Evolutionary conservation across 2,797 vertebrate genomes (phyloP).

Genomic region (Saxicola maurus): DNA sequence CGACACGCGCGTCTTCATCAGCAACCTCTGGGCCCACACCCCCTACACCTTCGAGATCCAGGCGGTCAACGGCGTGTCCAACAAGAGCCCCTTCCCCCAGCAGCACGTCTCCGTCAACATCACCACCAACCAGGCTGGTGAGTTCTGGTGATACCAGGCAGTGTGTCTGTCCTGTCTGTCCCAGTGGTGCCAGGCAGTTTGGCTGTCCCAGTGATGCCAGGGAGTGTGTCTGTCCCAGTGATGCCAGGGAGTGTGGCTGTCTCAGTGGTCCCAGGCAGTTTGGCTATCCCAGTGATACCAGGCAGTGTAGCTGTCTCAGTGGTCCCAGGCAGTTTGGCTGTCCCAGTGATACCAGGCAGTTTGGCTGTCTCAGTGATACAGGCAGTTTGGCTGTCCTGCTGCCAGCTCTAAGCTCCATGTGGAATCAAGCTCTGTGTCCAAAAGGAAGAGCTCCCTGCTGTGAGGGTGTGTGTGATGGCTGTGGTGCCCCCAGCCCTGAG

Average conservation of each 20-base stretch:
- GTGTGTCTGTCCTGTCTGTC: slow-evolving; percentile 25
- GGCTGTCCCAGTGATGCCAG: rapidly evolving
- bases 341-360: rapidly evolving
- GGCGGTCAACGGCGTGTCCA: slow-evolving; percentile 93
- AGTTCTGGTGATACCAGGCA: slow-evolving; percentile 5
- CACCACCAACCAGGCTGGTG: slow-evolving; percentile 98
- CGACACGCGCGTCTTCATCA: slow-evolving; percentile 91
- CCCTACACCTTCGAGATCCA: slow-evolving; percentile 97
- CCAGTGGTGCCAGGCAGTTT: rapidly evolving
- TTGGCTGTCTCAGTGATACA: rapidly evolving
- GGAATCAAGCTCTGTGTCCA: not conserved
- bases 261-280: rapidly evolving
- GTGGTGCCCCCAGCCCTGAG: not conserved
- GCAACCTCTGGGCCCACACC: slow-evolving; percentile 93
- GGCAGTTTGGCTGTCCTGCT: rapidly evolving
- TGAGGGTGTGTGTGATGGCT: not conserved
- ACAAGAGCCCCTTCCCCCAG: slow-evolving; percentile 91
- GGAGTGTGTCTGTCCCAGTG: not conserved
- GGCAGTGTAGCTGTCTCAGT: rapidly evolving
- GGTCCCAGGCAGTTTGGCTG: too few relatives aligned
- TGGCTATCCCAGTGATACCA: rapidly evolving
- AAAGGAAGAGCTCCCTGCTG: rapidly evolving
- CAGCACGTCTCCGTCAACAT: slow-evolving; percentile 96
- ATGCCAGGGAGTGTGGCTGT: rapidly evolving
- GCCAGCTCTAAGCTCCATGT: rapidly evolving